Base-by-base conservation (phyloP, 2,888 invertebrate species). In the Helobdella robusta region DNA sequence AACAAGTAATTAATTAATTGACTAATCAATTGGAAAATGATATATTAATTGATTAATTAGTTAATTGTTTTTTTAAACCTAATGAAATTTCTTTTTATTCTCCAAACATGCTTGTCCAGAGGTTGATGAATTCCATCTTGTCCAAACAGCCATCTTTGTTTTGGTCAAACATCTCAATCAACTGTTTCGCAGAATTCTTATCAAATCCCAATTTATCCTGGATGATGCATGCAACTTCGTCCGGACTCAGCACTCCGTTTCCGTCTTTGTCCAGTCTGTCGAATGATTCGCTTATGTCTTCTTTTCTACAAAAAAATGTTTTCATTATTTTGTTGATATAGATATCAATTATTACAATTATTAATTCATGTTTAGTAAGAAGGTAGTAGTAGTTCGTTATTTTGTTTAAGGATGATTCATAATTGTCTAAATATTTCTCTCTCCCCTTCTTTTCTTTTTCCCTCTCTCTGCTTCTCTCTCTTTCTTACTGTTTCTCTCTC, bases 61-160 rank as follows among this genome's bases (percentile, higher is more conserved):
- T n/a, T n/a, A n/a, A n/a, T n/a, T n/a, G n/a, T n/a, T n/a, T n/a
- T n/a, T n/a, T n/a, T n/a, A n/a, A n/a, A n/a, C n/a, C n/a, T n/a
- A n/a, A n/a, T n/a, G n/a, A n/a, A n/a, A n/a, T n/a, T n/a, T n/a
- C 30, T n/a, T 32, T 56, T 62, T 34, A 62, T 30, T 65, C 28
- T 32, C 69, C 70, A 40, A 72, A 72, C 72, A 72, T 72, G 64
- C 67, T 68, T 28, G 70, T 66, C 72, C 72, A 72, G 65, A 72
- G 68, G 52, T 70, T 67, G 54, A 72, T 71, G 67, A 72, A 72
- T 59, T 72, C 72, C 28, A 63, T 60, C 65, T 72, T 72, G 59
- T 72, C 72, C 15, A 72, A 65, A 20, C 65, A 66, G 8, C 72
- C 72, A 50, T 72, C 72, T n/a, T 67, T 64, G 64, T 72, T 72